A percentile compares a stretch with the other conserved stretches of the same genome.
phyloP scores from a whole-genome alignment of 2,113 vertebrate genomes.

The Leiothrix lutea region DNA sequence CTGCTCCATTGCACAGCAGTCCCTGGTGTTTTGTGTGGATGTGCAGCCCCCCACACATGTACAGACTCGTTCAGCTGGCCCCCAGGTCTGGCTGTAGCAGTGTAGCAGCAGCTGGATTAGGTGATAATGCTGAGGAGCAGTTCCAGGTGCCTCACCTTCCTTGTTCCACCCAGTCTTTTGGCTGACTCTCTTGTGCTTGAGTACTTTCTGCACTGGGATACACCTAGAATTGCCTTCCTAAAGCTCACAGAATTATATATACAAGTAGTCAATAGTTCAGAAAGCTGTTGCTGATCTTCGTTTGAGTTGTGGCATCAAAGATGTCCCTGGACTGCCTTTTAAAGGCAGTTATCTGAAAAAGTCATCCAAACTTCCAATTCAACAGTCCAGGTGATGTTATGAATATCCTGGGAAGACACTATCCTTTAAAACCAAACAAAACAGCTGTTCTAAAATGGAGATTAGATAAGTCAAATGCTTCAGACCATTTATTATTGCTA shows the following conservation, averaged over 20 bases:
- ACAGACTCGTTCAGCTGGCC: fast-evolving
- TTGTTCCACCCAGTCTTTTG: background rate
- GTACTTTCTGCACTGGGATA: background rate
- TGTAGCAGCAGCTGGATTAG: background rate
- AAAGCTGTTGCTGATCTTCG: background rate
- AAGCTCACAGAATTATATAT: background rate
- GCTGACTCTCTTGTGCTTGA: background rate
- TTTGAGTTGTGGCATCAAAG: background rate
- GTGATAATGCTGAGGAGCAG: background rate
- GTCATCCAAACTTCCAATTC: background rate
- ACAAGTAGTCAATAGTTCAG: background rate
- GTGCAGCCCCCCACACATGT: fast-evolving
- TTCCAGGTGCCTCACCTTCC: background rate
- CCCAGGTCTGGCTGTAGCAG: background rate
- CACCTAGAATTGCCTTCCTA: background rate
- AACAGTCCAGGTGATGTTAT: background rate
- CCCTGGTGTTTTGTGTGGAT: fast-evolving
- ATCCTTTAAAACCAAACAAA: background rate
- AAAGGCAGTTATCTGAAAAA: background rate
- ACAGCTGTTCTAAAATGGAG: background rate
- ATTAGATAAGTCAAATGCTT: background rate
- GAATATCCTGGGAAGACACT: background rate
- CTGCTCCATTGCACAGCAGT: background rate
- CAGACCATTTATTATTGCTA: background rate
- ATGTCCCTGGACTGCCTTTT: background rate